Conservation (phyloP, 2,797 vertebrate genomes). For the Apodemus agrarius region DNA sequence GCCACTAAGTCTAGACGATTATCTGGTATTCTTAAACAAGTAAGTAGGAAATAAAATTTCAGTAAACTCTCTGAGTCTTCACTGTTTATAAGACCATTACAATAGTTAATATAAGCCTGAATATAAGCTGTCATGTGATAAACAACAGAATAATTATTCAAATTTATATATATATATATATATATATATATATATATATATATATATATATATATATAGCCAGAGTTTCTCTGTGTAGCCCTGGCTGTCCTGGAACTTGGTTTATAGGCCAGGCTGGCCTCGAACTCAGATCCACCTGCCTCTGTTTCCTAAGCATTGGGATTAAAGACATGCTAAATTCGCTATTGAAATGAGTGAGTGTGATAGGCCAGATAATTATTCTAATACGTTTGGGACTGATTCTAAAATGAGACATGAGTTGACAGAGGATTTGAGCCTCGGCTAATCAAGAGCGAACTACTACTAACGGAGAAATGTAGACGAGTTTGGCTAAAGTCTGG, state of each 20-base stretch:
- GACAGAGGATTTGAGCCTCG: background rate
- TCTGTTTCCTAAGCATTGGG: background rate
- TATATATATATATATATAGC: too few species aligned
- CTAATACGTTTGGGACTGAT: background rate
- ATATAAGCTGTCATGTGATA: background rate
- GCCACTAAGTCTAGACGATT: background rate
- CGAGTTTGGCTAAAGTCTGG: background rate
- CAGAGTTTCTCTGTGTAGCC: background rate
- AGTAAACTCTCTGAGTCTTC: background rate
- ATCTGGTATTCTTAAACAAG: background rate
- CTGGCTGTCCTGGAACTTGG: background rate
- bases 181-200: background rate
- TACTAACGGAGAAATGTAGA: background rate
- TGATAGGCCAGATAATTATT: background rate
- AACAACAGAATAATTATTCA: background rate
- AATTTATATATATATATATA: background rate
- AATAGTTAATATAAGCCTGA: background rate
- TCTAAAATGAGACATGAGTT: background rate
- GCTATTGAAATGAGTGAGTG: background rate
- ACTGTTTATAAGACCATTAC: background rate
- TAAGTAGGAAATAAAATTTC: background rate
- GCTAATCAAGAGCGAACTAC: background rate
- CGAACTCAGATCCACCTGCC: background rate
- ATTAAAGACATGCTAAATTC: background rate
- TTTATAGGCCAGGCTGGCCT: background rate